A percentile compares a stretch with the other conserved stretches of the same genome.
These are phyloP conservation scores for Athalia cordata DNA, from an alignment of 2,888 invertebrate genomes.

Conservation along the genomic window DNA sequence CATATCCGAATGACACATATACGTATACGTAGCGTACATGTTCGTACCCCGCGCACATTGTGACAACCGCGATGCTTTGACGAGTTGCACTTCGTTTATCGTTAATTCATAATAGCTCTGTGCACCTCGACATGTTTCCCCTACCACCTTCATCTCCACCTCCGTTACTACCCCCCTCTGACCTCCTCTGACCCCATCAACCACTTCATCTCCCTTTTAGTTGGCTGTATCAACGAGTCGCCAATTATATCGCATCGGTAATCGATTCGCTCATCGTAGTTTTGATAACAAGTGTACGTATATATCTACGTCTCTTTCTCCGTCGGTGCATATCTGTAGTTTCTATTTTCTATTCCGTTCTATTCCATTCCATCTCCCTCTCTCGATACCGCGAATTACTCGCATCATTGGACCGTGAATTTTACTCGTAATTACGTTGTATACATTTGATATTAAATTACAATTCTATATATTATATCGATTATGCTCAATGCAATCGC, in stretches of 20 bases:
- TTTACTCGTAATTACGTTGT: constrained; percentile 72
- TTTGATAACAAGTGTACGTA: constrained; percentile 64
- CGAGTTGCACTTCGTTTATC: constrained; percentile 64
- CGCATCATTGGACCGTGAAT: constrained; percentile 73
- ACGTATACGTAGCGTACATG: no score
- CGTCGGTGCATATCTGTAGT: no score
- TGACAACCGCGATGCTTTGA: constrained; percentile 57
- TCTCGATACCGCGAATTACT: constrained; percentile 65
- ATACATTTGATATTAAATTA: constrained; percentile 72
- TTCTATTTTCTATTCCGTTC: no score
- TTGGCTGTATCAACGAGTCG: constrained; percentile 51
- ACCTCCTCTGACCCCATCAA: no score
- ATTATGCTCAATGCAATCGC: no score
- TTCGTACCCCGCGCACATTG: not conserved
- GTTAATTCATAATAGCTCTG: constrained; percentile 61
- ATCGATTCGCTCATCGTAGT: constrained; percentile 66
- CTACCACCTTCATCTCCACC: constrained; percentile 14
- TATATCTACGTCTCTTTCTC: constrained; percentile 51
- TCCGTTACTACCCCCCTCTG: not conserved
- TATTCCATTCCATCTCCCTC: constrained; percentile 12
- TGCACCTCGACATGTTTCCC: constrained; percentile 19
- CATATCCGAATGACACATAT: no score
- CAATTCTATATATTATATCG: constrained; percentile 57
- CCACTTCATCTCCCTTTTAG: no score
- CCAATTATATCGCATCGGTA: constrained; percentile 63